A percentile compares a stretch with the other conserved stretches of the same genome.
Evolutionary conservation across 2,113 vertebrate species (phyloP).

Genomic region (Oxyura jamaicensis): DNA sequence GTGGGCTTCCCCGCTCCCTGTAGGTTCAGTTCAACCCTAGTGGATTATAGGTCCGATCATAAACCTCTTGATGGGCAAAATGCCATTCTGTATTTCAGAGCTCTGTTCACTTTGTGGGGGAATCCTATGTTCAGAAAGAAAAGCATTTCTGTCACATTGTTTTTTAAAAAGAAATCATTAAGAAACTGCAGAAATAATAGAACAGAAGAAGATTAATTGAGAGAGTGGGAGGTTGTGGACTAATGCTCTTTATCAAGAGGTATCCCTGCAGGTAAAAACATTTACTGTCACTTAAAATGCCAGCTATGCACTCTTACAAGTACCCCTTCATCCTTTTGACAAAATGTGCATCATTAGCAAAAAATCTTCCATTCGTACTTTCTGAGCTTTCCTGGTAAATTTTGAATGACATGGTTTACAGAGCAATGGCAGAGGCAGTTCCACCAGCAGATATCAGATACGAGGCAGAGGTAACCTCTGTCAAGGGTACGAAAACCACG

Average conservation of each 20-base stretch:
- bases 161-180: background rate
- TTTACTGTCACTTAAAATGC: background rate
- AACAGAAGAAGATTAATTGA: background rate
- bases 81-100: background rate
- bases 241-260: background rate
- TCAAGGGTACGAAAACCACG: conserved; percentile 23
- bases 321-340: background rate
- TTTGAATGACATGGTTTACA: background rate
- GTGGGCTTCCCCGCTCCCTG: background rate
- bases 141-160: background rate
- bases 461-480: background rate
- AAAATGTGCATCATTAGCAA: background rate
- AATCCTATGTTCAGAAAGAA: background rate
- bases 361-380: background rate
- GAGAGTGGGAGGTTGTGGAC: background rate
- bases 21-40: background rate
- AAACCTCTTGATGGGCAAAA: background rate
- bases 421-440: background rate
- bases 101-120: background rate
- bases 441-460: background rate
- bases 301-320: background rate
- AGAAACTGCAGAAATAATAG: background rate
- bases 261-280: background rate
- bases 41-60: background rate
- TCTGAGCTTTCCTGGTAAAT: background rate